phyloP scores from a whole-genome alignment of 2,113 vertebrate genomes.

The Echinops telfairi region DNA sequence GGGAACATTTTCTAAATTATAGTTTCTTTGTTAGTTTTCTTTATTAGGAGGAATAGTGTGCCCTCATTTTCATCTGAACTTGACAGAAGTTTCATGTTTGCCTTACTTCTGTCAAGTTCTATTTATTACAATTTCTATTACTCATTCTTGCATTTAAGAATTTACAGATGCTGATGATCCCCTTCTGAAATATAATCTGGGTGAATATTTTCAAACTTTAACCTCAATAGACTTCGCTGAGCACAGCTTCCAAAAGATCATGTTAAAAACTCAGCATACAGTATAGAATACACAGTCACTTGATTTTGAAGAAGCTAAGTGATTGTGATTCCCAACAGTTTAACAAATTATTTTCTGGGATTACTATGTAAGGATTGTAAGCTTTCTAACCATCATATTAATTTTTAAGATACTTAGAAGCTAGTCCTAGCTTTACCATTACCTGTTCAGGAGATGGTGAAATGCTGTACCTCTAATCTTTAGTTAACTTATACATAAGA shows the following conservation, averaged over 20 bases:
- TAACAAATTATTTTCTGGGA: neutral
- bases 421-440: neutral
- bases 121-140: neutral
- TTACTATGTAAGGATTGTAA: neutral
- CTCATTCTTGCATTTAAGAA: conserved; percentile 2
- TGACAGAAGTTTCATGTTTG: conserved; percentile 5
- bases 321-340: neutral
- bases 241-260: neutral
- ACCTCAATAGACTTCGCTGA: neutral
- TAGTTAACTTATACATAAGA: neutral
- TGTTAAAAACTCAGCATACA: neutral
- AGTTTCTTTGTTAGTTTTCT: neutral
- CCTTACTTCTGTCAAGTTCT: neutral
- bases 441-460: neutral
- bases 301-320: conserved; percentile 36
- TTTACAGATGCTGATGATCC: neutral
- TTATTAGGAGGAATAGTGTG: neutral
- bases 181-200: neutral
- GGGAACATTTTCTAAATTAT: conserved; percentile 13
- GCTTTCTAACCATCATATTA: neutral
- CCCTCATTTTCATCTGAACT: neutral
- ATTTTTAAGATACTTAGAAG: neutral
- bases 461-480: neutral
- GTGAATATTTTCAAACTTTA: neutral
- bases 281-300: neutral